phyloP scores from a whole-genome alignment of 92 coral and sea anemone genomes.

The Umimayanthus kanabou region DNA sequence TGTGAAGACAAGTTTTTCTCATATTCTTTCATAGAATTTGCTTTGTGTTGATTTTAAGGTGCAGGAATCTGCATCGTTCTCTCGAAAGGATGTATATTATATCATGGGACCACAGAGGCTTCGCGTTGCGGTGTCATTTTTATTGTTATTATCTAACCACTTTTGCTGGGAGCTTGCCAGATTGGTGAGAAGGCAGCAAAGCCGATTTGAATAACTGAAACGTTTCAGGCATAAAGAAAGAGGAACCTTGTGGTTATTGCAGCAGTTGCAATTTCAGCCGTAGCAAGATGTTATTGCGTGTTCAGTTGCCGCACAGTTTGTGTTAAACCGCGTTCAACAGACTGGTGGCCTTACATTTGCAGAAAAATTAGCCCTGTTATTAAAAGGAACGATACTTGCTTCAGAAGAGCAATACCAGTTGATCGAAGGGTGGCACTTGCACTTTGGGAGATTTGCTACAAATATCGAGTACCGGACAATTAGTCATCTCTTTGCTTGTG shows the following conservation, averaged over 20 bases:
- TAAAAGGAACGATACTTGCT: slow-evolving; percentile 16
- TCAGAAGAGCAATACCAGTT: slow-evolving; percentile 35
- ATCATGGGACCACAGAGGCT: no score
- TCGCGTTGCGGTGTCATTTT: neutral
- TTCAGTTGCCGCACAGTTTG: slow-evolving; percentile 3
- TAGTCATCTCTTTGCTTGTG: slow-evolving; percentile 13
- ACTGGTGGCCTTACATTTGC: slow-evolving; percentile 32
- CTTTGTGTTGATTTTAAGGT: no score
- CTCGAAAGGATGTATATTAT: no score
- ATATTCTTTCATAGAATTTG: no score
- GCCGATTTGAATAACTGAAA: neutral
- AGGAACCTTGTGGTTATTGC: neutral
- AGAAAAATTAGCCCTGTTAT: slow-evolving; percentile 9
- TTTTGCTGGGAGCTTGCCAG: neutral
- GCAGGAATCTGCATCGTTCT: no score
- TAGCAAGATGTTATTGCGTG: neutral
- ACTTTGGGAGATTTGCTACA: slow-evolving; percentile 45
- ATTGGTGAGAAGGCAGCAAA: neutral
- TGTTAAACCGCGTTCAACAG: neutral
- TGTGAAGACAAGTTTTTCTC: no score
- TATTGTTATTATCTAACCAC: neutral
- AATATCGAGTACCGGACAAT: slow-evolving; percentile 44
- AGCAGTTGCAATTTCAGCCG: neutral
- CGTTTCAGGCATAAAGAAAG: neutral
- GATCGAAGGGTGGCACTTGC: slow-evolving; percentile 8